Base-by-base conservation (phyloP, 2,797 vertebrate species). In the Momotus momota region DNA sequence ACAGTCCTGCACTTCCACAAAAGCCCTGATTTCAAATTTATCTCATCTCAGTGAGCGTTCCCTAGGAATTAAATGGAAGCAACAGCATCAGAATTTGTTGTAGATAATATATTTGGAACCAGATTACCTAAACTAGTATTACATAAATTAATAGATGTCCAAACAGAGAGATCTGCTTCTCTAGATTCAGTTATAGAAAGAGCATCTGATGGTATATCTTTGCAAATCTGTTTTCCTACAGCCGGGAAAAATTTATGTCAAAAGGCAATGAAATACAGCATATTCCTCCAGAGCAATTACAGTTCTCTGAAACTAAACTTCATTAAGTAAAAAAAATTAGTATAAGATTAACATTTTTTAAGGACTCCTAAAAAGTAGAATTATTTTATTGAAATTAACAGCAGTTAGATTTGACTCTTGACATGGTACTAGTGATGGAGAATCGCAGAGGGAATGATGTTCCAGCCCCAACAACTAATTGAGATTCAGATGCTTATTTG, bases 41-140 rank as follows among this genome's bases (percentile, higher is more conserved):
- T 64, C 65, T 67, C 51, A 64, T 65, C 62, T 83, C 46, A 51
- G 65, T 31, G 86, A 92, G 41, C 17, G 10, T 48, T 94, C 84
- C 92, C 62, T 17, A 55, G 79, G 78, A 96, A 91, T 61, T 84
- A 92, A 97, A 84, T 22, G 22, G 58, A 96, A 91, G 82, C 83
- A 38, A 88, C 71, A 95, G 86, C 60, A 80, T 43, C 62, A 80
- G 73, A 89, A 82, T 14, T 73, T 40, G 25, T 86, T 77, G 78
- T 57, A 88, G 66, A 84, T 61, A 81, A 91, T 25, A 27, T 48
- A 29, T 92, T 78, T 84, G 45, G 95, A 95, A 90, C 52, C 43
- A 86, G 78, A 90, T 73, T 75, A 65, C 66, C 74, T 90, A 89
- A 96, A 78, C 15, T 45, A 51, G 21, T 81, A 67, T 80, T 81